Evolutionary conservation across 2,888 invertebrate species (phyloP).

Genomic region (Nomada fabriciana): DNA sequence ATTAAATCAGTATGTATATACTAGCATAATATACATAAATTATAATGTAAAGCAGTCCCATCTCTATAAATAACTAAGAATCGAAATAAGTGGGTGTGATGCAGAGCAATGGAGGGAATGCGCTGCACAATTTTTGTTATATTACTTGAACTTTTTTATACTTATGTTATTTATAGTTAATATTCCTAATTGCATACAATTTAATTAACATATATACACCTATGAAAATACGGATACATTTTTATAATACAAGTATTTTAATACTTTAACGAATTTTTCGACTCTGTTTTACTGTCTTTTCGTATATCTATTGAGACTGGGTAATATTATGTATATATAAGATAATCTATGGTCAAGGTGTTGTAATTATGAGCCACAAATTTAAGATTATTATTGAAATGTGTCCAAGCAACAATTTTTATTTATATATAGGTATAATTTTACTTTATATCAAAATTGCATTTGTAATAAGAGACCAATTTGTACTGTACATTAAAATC

Average conservation of each 20-base stretch:
- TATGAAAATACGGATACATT: constrained; percentile 28
- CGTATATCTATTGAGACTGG: constrained; percentile 53
- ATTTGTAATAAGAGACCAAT: constrained; percentile 41
- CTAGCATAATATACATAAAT: constrained; percentile 55
- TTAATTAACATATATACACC: constrained; percentile 33
- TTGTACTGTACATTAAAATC: constrained; percentile 26
- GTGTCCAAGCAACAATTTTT: constrained; percentile 39
- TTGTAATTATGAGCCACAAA: constrained; percentile 34
- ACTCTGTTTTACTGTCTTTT: constrained; percentile 47
- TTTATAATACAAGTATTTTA: constrained; percentile 47
- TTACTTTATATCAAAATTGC: constrained; percentile 37
- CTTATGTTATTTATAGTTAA: constrained; percentile 39
- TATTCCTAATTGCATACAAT: constrained; percentile 36
- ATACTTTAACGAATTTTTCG: constrained; percentile 40
- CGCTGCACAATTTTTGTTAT: constrained; percentile 59
- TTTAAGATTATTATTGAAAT: constrained; percentile 21
- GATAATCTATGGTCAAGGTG: constrained; percentile 37
- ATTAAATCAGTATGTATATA: constrained; percentile 63
- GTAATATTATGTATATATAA: constrained; percentile 51
- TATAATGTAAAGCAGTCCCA: constrained; percentile 33
- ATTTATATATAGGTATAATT: constrained; percentile 40
- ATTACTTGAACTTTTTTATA: constrained; percentile 41
- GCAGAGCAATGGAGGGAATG: constrained; percentile 37
- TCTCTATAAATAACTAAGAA: constrained; percentile 27
- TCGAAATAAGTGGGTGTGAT: constrained; percentile 15